Conservation (phyloP, 2,888 invertebrate species). For the Caenorhabditis sp. region DNA sequence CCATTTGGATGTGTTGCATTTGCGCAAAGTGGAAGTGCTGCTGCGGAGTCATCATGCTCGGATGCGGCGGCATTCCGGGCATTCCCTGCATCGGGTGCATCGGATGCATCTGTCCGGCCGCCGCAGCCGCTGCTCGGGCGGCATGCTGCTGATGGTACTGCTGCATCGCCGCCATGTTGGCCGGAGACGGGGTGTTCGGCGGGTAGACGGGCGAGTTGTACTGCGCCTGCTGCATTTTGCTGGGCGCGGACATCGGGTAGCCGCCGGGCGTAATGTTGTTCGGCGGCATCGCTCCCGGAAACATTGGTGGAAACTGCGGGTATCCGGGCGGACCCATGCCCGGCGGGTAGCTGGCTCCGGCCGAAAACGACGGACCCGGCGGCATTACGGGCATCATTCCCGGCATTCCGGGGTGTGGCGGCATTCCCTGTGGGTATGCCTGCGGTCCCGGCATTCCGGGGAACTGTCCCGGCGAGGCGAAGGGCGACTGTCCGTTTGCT, state of each 20-base stretch:
- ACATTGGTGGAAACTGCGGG: conserved; percentile 16
- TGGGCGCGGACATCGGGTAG: conserved; percentile 55
- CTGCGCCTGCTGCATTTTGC: conserved; percentile 43
- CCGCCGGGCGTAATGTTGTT: conserved; percentile 24
- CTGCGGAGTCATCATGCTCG: conserved; percentile 37
- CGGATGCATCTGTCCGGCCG: not conserved
- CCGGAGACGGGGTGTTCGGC: conserved; percentile 16
- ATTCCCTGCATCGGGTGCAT: too few species aligned
- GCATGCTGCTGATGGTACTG: conserved; percentile 1
- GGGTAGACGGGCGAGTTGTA: conserved; percentile 35
- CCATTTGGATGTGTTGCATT: conserved; percentile 4
- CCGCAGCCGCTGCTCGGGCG: not conserved
- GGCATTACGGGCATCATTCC: conserved; percentile 31
- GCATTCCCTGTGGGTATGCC: conserved; percentile 25
- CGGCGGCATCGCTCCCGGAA: not conserved
- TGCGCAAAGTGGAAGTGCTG: conserved; percentile 22
- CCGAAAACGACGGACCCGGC: conserved; percentile 39
- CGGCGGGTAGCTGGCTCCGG: conserved; percentile 36
- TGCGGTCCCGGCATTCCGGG: conserved; percentile 19
- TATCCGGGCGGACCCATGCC: conserved; percentile 19
- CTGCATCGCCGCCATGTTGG: conserved; percentile 40
- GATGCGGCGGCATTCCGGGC: conserved; percentile 19
- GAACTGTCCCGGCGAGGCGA: conserved; percentile 49
- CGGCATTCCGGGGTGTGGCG: conserved; percentile 14
- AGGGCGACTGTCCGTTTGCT: too few species aligned